A percentile compares a stretch with the other conserved stretches of the same genome.
Evolutionary conservation across 2,888 invertebrate genomes (phyloP).

Genomic region (Allolobophora icterica): DNA sequence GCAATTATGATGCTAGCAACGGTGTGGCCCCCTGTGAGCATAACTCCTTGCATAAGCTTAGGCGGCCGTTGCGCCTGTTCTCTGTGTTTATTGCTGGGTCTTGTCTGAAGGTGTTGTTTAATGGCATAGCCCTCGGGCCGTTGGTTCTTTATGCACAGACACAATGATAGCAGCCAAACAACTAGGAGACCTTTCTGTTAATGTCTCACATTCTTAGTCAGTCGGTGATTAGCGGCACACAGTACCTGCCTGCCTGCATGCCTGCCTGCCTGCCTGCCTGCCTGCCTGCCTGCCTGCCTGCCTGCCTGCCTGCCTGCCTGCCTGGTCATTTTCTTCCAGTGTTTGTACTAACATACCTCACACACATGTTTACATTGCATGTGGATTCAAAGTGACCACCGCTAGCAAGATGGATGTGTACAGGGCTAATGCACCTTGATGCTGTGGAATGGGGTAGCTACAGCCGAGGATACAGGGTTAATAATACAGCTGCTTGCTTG

Average conservation of each 20-base stretch:
- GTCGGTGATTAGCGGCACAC: background rate
- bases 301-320: no score
- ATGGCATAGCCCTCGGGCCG: background rate
- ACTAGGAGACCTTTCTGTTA: background rate
- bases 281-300: background rate
- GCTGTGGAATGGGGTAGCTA: background rate
- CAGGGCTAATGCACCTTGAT: background rate
- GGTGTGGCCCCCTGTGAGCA: background rate
- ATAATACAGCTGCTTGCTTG: background rate
- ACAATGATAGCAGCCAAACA: conserved; percentile 9
- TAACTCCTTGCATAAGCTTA: conserved; percentile 2
- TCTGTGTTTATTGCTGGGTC: conserved; percentile 4
- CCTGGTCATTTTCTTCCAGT: background rate
- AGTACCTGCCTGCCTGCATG: background rate
- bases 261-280: background rate
- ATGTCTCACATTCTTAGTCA: background rate
- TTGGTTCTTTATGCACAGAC: background rate
- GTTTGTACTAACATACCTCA: background rate
- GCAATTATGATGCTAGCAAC: background rate
- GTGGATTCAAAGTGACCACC: background rate
- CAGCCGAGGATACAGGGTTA: background rate
- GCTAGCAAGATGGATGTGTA: background rate
- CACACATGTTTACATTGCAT: conserved; percentile 6
- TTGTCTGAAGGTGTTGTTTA: conserved; percentile 17
- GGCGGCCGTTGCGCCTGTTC: background rate